Base-by-base conservation (phyloP, 2,113 vertebrate species). In the Halcyon malimbica region DNA sequence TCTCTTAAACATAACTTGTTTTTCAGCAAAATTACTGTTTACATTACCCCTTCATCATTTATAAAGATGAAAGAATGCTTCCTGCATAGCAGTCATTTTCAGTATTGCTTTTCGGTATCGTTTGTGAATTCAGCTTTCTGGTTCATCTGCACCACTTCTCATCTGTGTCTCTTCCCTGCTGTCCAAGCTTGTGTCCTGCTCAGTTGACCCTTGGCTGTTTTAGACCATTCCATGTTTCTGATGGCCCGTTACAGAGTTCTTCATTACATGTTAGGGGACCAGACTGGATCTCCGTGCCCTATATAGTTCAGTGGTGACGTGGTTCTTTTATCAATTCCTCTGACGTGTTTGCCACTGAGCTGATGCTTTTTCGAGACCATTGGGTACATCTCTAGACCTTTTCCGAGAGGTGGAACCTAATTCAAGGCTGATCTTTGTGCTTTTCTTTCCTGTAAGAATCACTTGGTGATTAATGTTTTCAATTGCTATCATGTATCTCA, bases 261-360 rank as follows among this genome's bases (percentile, higher is more conserved):
- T 65, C 37, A 16, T 8, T 6, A 16, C 0, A 0, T 0, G 0
- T 18, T 67, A 25, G 18, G 13, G 10, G 6, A 10, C 62, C 4
- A 8, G 56, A 26, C 44, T 71, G 39, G 6, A 10, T 73, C 23
- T 60, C 57, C 8, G 0, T 6, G 17, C 29, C 9, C 5, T 15
- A 0, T 19, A 5, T n/a, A 54, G 10, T 17, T 85, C 51, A 6
- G 0, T 37, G 17, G 7, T 16, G 54, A 6, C 33, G 6, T 2
- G 2, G 37, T 5, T 80, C 31, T 81, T 9, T 12, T 73, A 24
- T 1, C 25, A 39, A 0, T 39, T 80, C 16, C 19, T 83, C 37
- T 68, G 0, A 17, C 2, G 0, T 6, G 16, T 42, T 87, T 70
- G 31, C 56, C 21, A 16, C 70, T 42, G 48, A 77, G 19, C 37